phyloP scores from a whole-genome alignment of 1,140 invertebrate species.

The Augochlora pura region DNA sequence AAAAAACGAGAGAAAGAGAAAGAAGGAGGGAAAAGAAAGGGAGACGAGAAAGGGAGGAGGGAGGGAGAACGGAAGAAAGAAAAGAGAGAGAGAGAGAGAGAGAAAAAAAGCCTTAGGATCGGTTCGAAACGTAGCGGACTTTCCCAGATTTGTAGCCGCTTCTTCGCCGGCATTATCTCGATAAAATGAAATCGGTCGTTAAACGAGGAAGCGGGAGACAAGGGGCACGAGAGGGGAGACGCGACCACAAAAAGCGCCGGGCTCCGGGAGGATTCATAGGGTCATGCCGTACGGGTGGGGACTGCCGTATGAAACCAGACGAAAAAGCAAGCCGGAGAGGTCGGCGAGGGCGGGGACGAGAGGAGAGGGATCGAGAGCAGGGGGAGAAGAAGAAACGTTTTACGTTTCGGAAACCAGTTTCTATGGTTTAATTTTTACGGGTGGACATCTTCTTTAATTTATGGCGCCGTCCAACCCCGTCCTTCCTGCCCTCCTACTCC shows the following conservation, averaged over 20 bases:
- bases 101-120: not conserved
- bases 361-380: slow-evolving; percentile 59
- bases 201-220: slow-evolving; percentile 58
- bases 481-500: slow-evolving; percentile 34
- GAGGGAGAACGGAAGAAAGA: not conserved
- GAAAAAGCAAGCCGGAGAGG: slow-evolving; percentile 12
- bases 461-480: slow-evolving; percentile 67
- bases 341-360: slow-evolving; percentile 49
- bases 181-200: slow-evolving; percentile 71
- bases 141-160: slow-evolving; percentile 42
- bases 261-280: slow-evolving; percentile 22
- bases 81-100: slow-evolving; percentile 1
- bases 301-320: slow-evolving; percentile 38
- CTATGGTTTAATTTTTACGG: slow-evolving; percentile 78
- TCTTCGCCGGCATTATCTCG: slow-evolving; percentile 47
- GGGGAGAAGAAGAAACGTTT: slow-evolving; percentile 66
- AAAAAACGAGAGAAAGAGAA: slow-evolving; percentile 13
- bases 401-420: slow-evolving; percentile 76
- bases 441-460: slow-evolving; percentile 77
- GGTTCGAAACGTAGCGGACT: slow-evolving; percentile 10
- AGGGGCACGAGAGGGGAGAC: slow-evolving; percentile 10
- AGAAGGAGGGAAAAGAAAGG: slow-evolving; percentile 2
- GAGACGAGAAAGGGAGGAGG: not conserved
- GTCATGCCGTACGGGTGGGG: slow-evolving; percentile 19
- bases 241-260: slow-evolving; percentile 22